Evolutionary conservation across 2,888 invertebrate genomes (phyloP).

Genomic region (Vesta saturnalis): DNA sequence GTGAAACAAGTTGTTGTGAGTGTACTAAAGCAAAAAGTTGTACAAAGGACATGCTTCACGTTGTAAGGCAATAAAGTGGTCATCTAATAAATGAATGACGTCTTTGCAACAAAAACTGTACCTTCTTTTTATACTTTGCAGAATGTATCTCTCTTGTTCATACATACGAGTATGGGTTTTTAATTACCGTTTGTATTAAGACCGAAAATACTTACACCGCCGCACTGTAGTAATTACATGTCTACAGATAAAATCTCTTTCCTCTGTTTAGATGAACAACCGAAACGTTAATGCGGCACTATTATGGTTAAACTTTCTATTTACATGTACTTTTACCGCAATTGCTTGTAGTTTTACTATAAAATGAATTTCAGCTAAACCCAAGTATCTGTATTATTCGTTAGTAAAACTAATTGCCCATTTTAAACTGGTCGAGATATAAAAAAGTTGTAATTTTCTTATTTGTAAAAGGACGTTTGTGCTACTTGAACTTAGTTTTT

Average conservation of each 20-base stretch:
- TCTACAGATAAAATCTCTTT: background rate
- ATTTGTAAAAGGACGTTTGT: background rate
- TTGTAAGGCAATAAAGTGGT: background rate
- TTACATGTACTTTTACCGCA: no score
- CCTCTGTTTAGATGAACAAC: background rate
- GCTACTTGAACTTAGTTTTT: slow-evolving; percentile 19
- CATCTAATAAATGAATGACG: slow-evolving; percentile 2
- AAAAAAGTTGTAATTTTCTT: background rate
- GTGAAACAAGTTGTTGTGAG: background rate
- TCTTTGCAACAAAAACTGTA: background rate
- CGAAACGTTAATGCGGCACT: no score
- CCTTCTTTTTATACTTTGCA: background rate
- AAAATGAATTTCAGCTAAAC: no score
- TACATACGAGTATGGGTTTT: background rate
- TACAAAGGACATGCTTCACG: background rate
- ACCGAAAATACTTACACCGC: slow-evolving; percentile 4
- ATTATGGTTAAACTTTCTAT: no score
- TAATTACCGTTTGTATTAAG: background rate
- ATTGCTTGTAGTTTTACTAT: no score
- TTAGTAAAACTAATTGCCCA: slow-evolving; percentile 1
- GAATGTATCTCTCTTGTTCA: background rate
- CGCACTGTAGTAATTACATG: background rate
- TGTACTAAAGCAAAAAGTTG: background rate
- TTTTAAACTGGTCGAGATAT: background rate
- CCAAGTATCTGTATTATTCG: no score